These are phyloP conservation scores for Pseudopleuronectes americanus DNA, from an alignment of 2,797 vertebrate species.

Conservation along the genomic window DNA sequence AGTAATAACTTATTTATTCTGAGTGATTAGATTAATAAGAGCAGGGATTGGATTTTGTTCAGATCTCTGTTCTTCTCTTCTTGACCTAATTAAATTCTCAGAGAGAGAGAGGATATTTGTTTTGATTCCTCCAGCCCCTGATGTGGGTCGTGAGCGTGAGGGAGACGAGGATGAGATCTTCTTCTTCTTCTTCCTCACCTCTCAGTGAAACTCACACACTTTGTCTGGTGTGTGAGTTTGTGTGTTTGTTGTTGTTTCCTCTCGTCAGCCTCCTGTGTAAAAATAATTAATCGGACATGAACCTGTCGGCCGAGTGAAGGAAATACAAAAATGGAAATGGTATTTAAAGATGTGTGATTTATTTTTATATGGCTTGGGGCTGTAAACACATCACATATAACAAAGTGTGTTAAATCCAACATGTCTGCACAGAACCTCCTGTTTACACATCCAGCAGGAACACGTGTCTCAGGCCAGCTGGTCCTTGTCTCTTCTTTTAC, in stretches of 20 bases:
- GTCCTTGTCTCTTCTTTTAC: no score
- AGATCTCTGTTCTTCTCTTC: conserved; percentile 31
- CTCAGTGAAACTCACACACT: no score
- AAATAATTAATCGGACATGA: no score
- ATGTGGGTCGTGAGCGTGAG: not conserved
- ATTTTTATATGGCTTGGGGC: conserved; percentile 8
- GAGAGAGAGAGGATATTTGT: conserved; percentile 24
- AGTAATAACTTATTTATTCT: conserved; percentile 35
- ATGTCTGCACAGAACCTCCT: no score
- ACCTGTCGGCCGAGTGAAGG: not conserved
- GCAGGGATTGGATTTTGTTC: conserved; percentile 29
- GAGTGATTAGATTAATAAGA: conserved; percentile 56
- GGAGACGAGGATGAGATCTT: no score
- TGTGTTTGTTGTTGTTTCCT: no score
- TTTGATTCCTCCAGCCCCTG: conserved; percentile 15
- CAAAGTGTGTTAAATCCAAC: no score
- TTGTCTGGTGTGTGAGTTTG: no score
- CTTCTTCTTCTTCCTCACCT: no score
- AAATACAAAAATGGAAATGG: not conserved
- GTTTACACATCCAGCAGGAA: not conserved
- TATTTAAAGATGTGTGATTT: conserved; percentile 1
- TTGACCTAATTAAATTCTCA: conserved; percentile 48
- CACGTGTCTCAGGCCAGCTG: no score
- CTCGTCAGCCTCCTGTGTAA: not conserved
- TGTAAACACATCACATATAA: not conserved